A percentile compares a stretch with the other conserved stretches of the same genome.
Conservation (phyloP, 2,113 vertebrate genomes). For the Heloderma charlesbogerti region DNA sequence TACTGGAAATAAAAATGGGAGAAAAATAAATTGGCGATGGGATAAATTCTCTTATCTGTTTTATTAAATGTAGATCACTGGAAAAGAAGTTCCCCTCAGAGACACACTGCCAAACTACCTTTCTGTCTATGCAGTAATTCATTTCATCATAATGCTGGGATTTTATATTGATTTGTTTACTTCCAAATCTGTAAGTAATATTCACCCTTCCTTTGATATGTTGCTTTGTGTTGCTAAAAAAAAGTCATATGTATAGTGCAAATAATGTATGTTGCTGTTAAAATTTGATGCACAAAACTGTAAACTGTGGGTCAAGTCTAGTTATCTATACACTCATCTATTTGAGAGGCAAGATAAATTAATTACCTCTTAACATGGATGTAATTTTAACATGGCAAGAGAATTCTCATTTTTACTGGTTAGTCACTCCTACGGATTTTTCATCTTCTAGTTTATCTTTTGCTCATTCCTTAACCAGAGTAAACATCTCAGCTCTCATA, state of each 20-base stretch:
- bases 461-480: not conserved
- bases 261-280: not conserved
- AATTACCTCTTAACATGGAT: not conserved
- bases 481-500: not conserved
- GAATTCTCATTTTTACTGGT: not conserved
- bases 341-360: not conserved
- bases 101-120: constrained; percentile 74
- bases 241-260: not conserved
- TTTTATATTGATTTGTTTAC: constrained; percentile 85
- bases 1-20: not conserved
- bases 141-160: constrained; percentile 82
- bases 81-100: constrained; percentile 82
- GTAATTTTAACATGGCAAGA: not conserved
- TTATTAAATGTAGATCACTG: constrained; percentile 81
- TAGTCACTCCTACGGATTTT: not conserved
- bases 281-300: not conserved
- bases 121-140: constrained; percentile 79
- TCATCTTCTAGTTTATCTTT: not conserved
- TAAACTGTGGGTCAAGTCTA: not conserved
- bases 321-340: not conserved
- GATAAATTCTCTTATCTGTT: constrained; percentile 9
- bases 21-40: not conserved
- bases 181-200: constrained; percentile 79
- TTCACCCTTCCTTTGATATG: constrained; percentile 36
- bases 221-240: not conserved